Evolutionary conservation across 2,113 vertebrate genomes (phyloP).

Genomic region (Zingel zingel): DNA sequence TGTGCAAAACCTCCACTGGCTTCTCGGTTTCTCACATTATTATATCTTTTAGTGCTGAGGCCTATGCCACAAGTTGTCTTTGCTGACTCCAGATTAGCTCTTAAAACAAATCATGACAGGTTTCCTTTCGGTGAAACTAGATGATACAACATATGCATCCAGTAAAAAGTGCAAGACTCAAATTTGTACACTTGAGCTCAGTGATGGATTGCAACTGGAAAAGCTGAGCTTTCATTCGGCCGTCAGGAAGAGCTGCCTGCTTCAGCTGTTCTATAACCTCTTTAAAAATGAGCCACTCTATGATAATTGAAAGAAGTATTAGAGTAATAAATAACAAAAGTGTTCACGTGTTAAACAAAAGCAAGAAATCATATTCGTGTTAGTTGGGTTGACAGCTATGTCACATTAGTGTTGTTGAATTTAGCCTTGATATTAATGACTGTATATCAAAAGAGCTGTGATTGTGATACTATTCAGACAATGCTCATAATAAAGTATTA

Average conservation of each 20-base stretch:
- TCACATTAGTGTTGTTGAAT: conserved; percentile 5
- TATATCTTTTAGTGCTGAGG: background rate
- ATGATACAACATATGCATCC: conserved; percentile 30
- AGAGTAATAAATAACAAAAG: conserved; percentile 40
- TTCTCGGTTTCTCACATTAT: background rate
- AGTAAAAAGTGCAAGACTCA: conserved; percentile 51
- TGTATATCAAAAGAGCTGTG: conserved; percentile 11
- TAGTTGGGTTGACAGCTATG: background rate
- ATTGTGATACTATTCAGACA: background rate
- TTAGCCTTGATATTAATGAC: background rate
- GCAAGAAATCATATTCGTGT: background rate
- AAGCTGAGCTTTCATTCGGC: conserved; percentile 67
- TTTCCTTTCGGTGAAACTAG: conserved; percentile 27
- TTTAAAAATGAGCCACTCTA: conserved; percentile 58
- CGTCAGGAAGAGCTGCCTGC: conserved; percentile 61
- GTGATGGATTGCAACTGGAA: conserved; percentile 67
- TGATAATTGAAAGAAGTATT: conserved; percentile 50
- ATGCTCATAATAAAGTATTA: too few species aligned
- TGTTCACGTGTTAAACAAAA: conserved; percentile 33
- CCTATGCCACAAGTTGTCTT: background rate
- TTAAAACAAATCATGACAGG: conserved; percentile 20
- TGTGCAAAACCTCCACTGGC: background rate
- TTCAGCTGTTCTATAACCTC: conserved; percentile 68
- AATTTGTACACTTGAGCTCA: conserved; percentile 59
- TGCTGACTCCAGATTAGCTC: conserved; percentile 19